Evolutionary conservation across 1,140 invertebrate species (phyloP).

Genomic region (Myzus persicae): DNA sequence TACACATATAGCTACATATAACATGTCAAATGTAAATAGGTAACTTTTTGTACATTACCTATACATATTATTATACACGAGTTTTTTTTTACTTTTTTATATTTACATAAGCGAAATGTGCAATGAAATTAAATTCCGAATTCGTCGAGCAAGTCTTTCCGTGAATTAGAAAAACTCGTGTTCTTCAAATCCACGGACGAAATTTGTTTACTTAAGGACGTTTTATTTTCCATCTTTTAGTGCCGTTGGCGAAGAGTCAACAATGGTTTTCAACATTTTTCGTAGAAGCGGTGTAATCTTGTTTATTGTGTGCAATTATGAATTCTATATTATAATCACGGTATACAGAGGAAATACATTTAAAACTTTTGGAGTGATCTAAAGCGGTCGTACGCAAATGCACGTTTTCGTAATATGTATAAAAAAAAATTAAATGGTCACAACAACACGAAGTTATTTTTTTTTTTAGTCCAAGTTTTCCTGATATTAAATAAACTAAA

Average conservation of each 20-base stretch:
- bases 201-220: background rate
- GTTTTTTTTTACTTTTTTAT: background rate
- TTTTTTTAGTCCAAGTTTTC: too few species aligned
- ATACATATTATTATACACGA: background rate
- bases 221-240: background rate
- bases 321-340: background rate
- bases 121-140: background rate
- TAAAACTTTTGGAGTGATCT: background rate
- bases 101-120: background rate
- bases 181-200: background rate
- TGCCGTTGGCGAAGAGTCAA: background rate
- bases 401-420: background rate
- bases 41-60: too few species aligned
- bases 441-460: too few species aligned
- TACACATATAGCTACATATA: too few species aligned
- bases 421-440: too few species aligned
- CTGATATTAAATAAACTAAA: too few species aligned
- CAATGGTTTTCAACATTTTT: background rate
- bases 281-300: background rate
- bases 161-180: background rate
- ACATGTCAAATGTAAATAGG: too few species aligned
- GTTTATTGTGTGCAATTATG: background rate
- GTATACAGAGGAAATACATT: background rate
- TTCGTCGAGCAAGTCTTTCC: background rate
- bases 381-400: background rate